These are phyloP conservation scores for Calliopum simillimum DNA, from an alignment of 2,888 invertebrate genomes.

Conservation along the genomic window DNA sequence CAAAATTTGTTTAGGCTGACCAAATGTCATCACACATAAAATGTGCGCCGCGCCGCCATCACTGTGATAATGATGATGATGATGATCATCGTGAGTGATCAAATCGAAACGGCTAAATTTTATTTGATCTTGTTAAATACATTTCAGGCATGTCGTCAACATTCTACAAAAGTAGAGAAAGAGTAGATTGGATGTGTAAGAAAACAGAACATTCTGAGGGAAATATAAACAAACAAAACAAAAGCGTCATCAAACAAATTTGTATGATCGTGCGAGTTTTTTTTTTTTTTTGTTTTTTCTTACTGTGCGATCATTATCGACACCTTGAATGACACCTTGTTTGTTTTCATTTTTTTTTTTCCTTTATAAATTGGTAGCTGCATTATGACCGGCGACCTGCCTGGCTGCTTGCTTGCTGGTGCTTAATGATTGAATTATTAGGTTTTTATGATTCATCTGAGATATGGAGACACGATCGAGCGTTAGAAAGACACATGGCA, in stretches of 20 bases:
- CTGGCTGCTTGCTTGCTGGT: conserved; percentile 29
- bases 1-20: conserved; percentile 17
- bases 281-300: neutral
- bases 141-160: too few species aligned
- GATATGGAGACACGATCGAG: conserved; percentile 5
- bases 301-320: conserved; percentile 22
- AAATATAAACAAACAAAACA: neutral
- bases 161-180: neutral
- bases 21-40: neutral
- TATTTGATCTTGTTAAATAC: too few species aligned
- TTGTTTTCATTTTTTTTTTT: neutral
- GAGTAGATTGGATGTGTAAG: neutral
- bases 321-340: conserved; percentile 29
- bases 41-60: neutral
- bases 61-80: too few species aligned
- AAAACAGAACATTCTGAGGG: neutral
- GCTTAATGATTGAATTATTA: conserved; percentile 30
- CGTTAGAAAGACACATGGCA: neutral
- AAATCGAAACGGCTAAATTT: too few species aligned
- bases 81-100: too few species aligned
- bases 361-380: neutral
- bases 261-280: neutral
- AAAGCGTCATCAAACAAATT: conserved; percentile 3
- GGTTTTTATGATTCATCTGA: conserved; percentile 31
- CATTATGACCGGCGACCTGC: conserved; percentile 1